These are phyloP conservation scores for Orthonyx spaldingii DNA, from an alignment of 2,113 vertebrate genomes.

Conservation along the genomic window DNA sequence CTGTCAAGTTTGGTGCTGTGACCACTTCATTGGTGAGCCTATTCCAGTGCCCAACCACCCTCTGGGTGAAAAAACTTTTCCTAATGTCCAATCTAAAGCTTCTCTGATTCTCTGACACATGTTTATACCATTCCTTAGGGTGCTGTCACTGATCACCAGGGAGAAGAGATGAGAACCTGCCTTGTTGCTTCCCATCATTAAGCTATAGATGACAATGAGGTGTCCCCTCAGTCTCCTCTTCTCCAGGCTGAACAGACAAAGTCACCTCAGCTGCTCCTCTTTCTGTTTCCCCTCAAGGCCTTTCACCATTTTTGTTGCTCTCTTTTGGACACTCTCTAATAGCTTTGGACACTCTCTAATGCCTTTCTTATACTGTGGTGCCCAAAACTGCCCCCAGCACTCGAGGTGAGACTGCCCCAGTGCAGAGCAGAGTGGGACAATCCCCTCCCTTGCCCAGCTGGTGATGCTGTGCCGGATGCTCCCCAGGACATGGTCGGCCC, in stretches of 20 bases:
- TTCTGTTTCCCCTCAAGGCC: neutral
- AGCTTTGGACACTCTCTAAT: too few relatives aligned
- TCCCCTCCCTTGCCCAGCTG: neutral
- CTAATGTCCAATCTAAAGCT: neutral
- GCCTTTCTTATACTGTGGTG: neutral
- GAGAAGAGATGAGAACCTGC: neutral
- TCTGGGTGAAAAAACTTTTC: neutral
- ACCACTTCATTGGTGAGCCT: neutral
- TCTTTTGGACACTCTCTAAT: neutral
- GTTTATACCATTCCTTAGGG: neutral
- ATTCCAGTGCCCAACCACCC: neutral
- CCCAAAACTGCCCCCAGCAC: neutral
- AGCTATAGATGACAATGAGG: neutral
- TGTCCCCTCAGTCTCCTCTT: neutral
- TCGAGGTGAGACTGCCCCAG: fast-evolving
- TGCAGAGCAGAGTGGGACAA: neutral
- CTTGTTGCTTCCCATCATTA: neutral
- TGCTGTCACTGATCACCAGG: too few relatives aligned
- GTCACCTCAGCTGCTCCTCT: neutral
- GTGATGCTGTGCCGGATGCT: neutral
- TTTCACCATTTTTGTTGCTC: neutral
- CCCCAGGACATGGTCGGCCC: fast-evolving
- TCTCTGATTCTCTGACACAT: neutral
- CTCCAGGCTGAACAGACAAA: neutral
- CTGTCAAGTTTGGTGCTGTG: neutral